Conservation (phyloP, 2,888 invertebrate species). For the Himalopsyche kuldschensis region DNA sequence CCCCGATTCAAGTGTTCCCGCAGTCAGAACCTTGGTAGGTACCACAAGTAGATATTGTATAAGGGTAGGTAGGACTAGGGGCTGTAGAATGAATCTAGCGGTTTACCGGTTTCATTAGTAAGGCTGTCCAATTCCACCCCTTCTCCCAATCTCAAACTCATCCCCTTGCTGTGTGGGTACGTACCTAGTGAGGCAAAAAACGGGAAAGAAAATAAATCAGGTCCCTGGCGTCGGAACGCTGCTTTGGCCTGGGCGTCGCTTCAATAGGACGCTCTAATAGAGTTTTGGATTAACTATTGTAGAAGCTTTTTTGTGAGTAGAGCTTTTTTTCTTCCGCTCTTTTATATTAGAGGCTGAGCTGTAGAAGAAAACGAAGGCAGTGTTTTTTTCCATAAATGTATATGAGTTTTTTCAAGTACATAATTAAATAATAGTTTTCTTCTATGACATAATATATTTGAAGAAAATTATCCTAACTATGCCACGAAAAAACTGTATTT, state of each 20-base stretch:
- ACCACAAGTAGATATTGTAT: background rate
- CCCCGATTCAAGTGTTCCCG: background rate
- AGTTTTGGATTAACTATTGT: slow-evolving; percentile 39
- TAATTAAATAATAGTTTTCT: no score
- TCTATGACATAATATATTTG: no score
- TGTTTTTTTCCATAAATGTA: background rate
- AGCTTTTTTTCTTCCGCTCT: background rate
- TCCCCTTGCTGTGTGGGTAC: background rate
- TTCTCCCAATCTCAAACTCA: slow-evolving; percentile 7
- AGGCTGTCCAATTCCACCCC: slow-evolving; percentile 39
- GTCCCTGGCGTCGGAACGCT: slow-evolving; percentile 29
- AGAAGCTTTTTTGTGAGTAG: slow-evolving; percentile 20
- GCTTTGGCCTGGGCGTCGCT: slow-evolving; percentile 32
- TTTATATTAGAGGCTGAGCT: background rate
- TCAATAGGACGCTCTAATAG: slow-evolving; percentile 38
- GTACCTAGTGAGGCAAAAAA: slow-evolving; percentile 28
- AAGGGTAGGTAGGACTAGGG: slow-evolving; percentile 8
- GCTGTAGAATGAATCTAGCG: slow-evolving; percentile 40
- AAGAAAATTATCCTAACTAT: no score
- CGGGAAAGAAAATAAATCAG: slow-evolving; percentile 39
- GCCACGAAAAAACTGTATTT: no score
- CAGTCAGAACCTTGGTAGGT: background rate
- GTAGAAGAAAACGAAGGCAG: background rate
- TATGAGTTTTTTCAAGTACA: no score
- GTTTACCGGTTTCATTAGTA: slow-evolving; percentile 41